These are phyloP conservation scores for Sphaeramia orbicularis DNA, from an alignment of 2,797 vertebrate genomes.

Conservation along the genomic window DNA sequence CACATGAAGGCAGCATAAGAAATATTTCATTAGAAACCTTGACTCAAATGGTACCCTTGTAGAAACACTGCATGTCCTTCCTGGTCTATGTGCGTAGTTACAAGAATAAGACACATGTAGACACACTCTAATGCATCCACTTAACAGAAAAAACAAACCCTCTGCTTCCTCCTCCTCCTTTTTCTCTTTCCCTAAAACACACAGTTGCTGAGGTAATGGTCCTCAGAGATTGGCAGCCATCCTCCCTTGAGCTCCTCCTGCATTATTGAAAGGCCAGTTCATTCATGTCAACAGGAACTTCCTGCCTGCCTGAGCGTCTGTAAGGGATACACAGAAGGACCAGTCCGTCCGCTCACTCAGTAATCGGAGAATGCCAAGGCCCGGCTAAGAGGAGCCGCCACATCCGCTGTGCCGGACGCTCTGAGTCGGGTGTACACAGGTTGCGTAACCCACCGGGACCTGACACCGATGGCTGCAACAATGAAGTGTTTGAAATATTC, in stretches of 20 bases:
- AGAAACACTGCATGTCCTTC: too few relatives aligned
- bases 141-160: conserved; percentile 57
- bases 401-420: conserved; percentile 46
- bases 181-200: too few relatives aligned
- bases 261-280: conserved; percentile 79
- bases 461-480: conserved; percentile 42
- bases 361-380: conserved; percentile 72
- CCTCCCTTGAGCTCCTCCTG: conserved; percentile 65
- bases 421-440: conserved; percentile 5
- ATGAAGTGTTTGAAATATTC: conserved; percentile 42
- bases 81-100: too few relatives aligned
- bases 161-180: conserved; percentile 47
- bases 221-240: conserved; percentile 55
- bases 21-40: too few relatives aligned
- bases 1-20: too few relatives aligned
- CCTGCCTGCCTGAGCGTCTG: conserved; percentile 76
- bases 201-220: conserved; percentile 74
- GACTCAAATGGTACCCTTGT: too few relatives aligned
- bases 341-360: too few relatives aligned
- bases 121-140: conserved; percentile 48
- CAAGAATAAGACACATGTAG: too few relatives aligned
- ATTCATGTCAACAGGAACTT: conserved; percentile 80
- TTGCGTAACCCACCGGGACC: conserved; percentile 41
- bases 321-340: conserved; percentile 72
- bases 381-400: conserved; percentile 61